Base-by-base conservation (phyloP, 2,797 vertebrate species). In the Garrulus glandarius region DNA sequence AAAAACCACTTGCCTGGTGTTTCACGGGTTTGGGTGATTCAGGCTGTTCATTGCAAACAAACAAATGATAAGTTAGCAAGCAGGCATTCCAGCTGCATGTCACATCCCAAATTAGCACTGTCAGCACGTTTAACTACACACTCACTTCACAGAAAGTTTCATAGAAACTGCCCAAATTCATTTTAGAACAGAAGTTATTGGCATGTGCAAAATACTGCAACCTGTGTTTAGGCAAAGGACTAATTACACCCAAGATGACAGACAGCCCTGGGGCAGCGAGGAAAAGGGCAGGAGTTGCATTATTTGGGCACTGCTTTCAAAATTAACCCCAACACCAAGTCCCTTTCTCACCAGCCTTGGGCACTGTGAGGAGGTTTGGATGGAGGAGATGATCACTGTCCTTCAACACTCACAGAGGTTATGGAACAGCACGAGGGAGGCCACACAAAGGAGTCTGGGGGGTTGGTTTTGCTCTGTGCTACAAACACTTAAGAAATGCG, bases 21-120 rank as follows among this genome's bases (percentile, higher is more conserved):
- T 99, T 99, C 97, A 98, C 98, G 97, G 99, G 98, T 98, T 99
- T 99, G 87, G 99, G 99, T 83, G 99, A 99, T 97, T 99, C 99
- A 92, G 99, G 99, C 99, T 99, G 99, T 98, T 98, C 97, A 96
- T 98, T 96, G 97, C 96, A 99, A 98, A 99, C 97, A 99, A 98
- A 99, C 95, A 99, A 98, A 99, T 55, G 97, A 98, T 93, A 96
- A 67, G 98, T 99, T 99, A 99, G 98, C 98, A 88, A 96, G 93
- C 91, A 39, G 77, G 92, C 87, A 92, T 67, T 94, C 81, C 95
- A 46, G 98, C 95, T 82, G 97, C 92, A 97, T 88, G 93, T 93
- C 82, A 96, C 37, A 85, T 56, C 90, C 89, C 95, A 59, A 46
- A 87, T 78, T 52, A 92, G 50, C 60, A n/a, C 46, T 9, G 76